These are phyloP conservation scores for Galeruca laticollis DNA, from an alignment of 2,888 invertebrate genomes.

Conservation along the genomic window DNA sequence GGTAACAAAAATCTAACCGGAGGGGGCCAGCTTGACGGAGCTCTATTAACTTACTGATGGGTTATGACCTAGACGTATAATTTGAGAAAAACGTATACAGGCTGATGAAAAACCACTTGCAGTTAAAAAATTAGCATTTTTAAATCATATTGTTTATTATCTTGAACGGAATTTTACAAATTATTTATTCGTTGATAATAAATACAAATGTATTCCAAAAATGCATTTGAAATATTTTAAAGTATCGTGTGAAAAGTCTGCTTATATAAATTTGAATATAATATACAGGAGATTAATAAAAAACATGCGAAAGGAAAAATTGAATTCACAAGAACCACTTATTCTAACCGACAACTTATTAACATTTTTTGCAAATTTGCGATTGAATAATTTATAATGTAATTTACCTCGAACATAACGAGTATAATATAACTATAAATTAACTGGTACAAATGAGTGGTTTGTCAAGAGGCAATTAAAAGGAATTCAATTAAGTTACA, in stretches of 20 bases:
- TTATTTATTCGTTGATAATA: no score
- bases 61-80: no score
- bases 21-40: no score
- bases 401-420: slow-evolving; percentile 25
- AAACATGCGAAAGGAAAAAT: slow-evolving; percentile 26
- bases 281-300: slow-evolving; percentile 19
- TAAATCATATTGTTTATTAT: no score
- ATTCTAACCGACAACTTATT: slow-evolving; percentile 18
- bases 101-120: no score
- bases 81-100: no score
- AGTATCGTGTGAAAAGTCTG: background rate
- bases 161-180: no score
- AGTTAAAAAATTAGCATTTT: no score
- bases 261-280: background rate
- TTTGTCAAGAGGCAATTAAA: slow-evolving; percentile 47
- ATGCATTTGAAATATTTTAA: background rate
- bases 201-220: no score
- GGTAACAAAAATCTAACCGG: no score
- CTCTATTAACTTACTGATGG: no score
- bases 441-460: slow-evolving; percentile 45
- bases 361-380: slow-evolving; percentile 36
- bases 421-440: slow-evolving; percentile 35
- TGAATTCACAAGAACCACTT: slow-evolving; percentile 22
- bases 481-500: slow-evolving; percentile 52
- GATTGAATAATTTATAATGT: slow-evolving; percentile 37